phyloP scores from a whole-genome alignment of 2,797 vertebrate species.

The Cuculus canorus region DNA sequence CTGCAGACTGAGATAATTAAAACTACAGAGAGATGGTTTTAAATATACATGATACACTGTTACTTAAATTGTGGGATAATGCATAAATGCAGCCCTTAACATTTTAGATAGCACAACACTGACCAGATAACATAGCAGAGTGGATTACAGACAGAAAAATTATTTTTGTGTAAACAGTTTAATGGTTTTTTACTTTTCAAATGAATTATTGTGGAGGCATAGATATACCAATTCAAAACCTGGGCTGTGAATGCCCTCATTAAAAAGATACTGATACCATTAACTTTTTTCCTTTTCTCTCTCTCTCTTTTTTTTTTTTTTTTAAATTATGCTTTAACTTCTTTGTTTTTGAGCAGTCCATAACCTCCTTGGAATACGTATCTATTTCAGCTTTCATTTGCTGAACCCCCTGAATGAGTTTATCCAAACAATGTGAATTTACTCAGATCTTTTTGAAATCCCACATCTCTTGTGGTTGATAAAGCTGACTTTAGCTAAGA shows the following conservation, averaged over 20 bases:
- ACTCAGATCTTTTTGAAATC: constrained; percentile 83
- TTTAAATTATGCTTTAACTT: constrained; percentile 60
- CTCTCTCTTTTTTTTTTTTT: background rate
- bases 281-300: background rate
- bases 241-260: constrained; percentile 25
- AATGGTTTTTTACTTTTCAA: background rate
- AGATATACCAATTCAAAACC: constrained; percentile 27
- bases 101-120: constrained; percentile 69
- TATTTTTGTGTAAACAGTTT: constrained; percentile 16
- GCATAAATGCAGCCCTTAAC: constrained; percentile 76
- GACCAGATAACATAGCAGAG: constrained; percentile 22
- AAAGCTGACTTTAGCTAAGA: constrained; percentile 83
- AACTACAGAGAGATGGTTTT: constrained; percentile 83
- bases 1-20: constrained; percentile 85
- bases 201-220: background rate
- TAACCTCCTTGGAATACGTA: constrained; percentile 76
- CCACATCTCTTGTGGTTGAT: constrained; percentile 83
- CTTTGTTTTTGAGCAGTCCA: constrained; percentile 48
- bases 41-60: constrained; percentile 83
- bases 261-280: constrained; percentile 52
- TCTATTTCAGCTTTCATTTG: constrained; percentile 80
- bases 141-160: background rate
- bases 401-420: constrained; percentile 81
- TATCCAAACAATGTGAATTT: constrained; percentile 84
- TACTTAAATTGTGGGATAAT: constrained; percentile 77